Evolutionary conservation across 2,888 invertebrate species (phyloP).

Genomic region (Chalcis sispes): DNA sequence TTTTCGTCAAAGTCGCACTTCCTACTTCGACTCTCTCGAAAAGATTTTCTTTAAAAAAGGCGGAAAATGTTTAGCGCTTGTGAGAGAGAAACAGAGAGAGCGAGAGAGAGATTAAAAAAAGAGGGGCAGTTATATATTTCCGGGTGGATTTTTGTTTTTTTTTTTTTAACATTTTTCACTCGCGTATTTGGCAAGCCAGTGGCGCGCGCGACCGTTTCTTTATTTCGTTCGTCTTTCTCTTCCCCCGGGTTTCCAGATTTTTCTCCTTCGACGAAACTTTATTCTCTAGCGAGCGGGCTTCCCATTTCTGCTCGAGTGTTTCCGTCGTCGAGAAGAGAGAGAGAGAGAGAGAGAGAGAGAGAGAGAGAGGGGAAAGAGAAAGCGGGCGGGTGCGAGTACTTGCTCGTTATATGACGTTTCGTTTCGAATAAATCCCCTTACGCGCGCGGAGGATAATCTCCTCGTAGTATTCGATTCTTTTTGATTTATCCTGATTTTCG

Average conservation of each 20-base stretch:
- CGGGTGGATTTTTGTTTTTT: conserved; percentile 10
- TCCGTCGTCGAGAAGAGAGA: conserved; percentile 23
- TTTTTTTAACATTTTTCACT: conserved; percentile 37
- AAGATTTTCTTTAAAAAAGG: too few species aligned
- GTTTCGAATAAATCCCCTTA: conserved; percentile 32
- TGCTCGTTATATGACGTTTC: conserved; percentile 32
- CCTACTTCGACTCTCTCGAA: too few species aligned
- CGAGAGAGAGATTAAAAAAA: too few species aligned
- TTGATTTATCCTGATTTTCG: conserved; percentile 40
- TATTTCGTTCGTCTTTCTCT: not conserved
- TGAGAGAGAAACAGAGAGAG: too few species aligned
- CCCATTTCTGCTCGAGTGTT: conserved; percentile 33
- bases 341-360: not conserved
- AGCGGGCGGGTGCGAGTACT: not conserved
- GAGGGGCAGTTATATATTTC: conserved; percentile 20
- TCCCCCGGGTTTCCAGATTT: not conserved
- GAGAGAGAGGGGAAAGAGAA: too few species aligned
- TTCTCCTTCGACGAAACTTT: conserved; percentile 22
- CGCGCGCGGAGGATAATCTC: conserved; percentile 38
- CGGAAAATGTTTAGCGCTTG: too few species aligned
- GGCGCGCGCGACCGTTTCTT: not conserved
- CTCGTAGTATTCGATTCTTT: conserved; percentile 39
- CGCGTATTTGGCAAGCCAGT: conserved; percentile 34
- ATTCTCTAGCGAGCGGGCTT: not conserved
- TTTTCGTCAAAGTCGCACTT: not conserved